Base-by-base conservation (phyloP, 2,888 invertebrate genomes). In the Leucophora obtusa region DNA sequence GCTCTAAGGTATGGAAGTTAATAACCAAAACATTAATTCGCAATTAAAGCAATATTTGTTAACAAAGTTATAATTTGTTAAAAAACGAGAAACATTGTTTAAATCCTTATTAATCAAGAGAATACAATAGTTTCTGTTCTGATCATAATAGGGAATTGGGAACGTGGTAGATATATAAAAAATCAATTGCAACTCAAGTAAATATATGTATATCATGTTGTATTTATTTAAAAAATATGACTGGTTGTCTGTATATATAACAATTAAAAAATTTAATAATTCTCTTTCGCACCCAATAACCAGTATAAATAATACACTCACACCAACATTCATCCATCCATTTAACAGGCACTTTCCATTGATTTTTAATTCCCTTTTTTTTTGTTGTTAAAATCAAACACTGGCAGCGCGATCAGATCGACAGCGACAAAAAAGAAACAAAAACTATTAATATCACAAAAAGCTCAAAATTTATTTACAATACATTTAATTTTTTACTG, bases 371-470 rank as follows among this genome's bases (percentile, higher is more conserved):
- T 51, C 50, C 58, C 15, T 59, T 47, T 53, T 54, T 21, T 54
- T 33, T 56, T 56, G 14, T 17, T 2, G 60, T 62, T 58, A 28
- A 72, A 56, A 73, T 56, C 58, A 50, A 65, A 35, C 63, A 58
- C 18, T 5, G 33, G 4, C 33, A 28, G 17, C 2, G 35, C 33
- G 21, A 11, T 33, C 14, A 50, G 15, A 11, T 54, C 63, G 17
- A 11, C n/a, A n/a, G n/a, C 5, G 14, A n/a, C 21, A 35, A 38
- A 43, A 21, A 15, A 56, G 18, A 1, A 56, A 47, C 47, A 43
- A 54, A 28, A 33, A 53, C 33, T 66, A 66, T 66, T 66, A 56
- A 66, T 56, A 54, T 33, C 15, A 11, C 18, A 51, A 35, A 35
- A 35, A 53, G 14, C 51, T 62, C 43, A n/a, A 28, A 62, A 54